phyloP scores from a whole-genome alignment of 2,113 vertebrate species.

The Percina caprodes region DNA sequence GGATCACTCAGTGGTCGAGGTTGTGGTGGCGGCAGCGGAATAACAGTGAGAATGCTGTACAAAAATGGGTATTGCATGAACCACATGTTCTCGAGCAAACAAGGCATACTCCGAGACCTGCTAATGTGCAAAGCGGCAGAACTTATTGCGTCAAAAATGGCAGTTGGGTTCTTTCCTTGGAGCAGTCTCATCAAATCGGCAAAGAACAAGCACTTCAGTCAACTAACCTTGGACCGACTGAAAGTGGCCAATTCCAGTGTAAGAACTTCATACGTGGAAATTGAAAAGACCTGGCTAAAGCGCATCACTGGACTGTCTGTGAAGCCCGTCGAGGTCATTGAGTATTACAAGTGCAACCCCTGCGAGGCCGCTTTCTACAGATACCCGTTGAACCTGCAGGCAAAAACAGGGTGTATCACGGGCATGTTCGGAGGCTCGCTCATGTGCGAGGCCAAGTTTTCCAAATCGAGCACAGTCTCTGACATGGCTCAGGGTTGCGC shows the following conservation, averaged over 20 bases:
- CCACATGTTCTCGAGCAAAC: not conserved
- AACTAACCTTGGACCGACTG: not conserved
- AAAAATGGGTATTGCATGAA: conserved; percentile 16
- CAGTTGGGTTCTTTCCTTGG: conserved; percentile 14
- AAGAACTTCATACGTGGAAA: not conserved
- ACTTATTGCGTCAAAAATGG: conserved; percentile 15
- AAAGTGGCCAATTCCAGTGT: not conserved
- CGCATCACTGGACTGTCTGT: not conserved
- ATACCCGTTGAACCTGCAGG: conserved; percentile 2
- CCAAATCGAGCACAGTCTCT: too few species aligned
- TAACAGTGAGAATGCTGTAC: too few species aligned
- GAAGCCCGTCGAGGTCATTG: not conserved
- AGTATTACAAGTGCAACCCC: conserved; percentile 19
- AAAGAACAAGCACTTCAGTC: conserved; percentile 6
- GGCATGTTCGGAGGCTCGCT: conserved; percentile 24
- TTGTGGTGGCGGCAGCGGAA: too few species aligned
- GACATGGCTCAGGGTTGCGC: too few species aligned
- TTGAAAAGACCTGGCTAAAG: not conserved
- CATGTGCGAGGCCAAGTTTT: not conserved
- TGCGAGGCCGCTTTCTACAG: not conserved
- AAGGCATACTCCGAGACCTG: conserved; percentile 5
- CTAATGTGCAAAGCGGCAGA: not conserved
- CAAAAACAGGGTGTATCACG: not conserved
- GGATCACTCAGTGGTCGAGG: too few species aligned
- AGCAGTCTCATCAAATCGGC: conserved; percentile 9